Evolutionary conservation across 2,113 vertebrate genomes (phyloP).

Genomic region (Dasypus novemcinctus): DNA sequence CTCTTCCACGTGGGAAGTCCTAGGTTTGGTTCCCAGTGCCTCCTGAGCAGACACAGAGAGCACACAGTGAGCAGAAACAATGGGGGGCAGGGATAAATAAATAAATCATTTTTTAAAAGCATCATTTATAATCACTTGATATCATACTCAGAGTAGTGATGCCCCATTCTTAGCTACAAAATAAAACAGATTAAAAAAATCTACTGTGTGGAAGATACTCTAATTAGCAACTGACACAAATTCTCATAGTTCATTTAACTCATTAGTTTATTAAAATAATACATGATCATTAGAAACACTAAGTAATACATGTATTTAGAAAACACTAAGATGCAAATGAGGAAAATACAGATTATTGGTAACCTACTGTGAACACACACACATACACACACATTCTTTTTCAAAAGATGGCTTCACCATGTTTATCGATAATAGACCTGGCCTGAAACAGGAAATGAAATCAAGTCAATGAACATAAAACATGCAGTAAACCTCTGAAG

Average conservation of each 20-base stretch:
- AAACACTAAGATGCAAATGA: background rate
- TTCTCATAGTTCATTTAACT: constrained; percentile 9
- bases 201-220: background rate
- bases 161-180: constrained; percentile 15
- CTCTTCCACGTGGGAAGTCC: too few relatives aligned
- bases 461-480: background rate
- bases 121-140: background rate
- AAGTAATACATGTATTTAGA: too few relatives aligned
- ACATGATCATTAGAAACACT: background rate
- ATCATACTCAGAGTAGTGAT: background rate
- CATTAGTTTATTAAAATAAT: constrained; percentile 19
- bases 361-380: background rate
- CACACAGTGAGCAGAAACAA: too few relatives aligned
- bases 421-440: background rate
- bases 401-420: background rate
- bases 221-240: background rate
- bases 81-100: too few relatives aligned
- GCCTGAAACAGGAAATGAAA: constrained; percentile 31
- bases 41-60: too few relatives aligned
- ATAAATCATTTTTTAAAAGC: too few relatives aligned
- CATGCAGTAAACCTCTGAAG: background rate
- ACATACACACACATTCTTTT: background rate
- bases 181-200: background rate
- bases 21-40: too few relatives aligned
- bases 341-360: background rate